Evolutionary conservation across 2,113 vertebrate genomes (phyloP), one percentile per base, ranked within the genome.

Genomic region (Psephotus haematonotus): DNA sequence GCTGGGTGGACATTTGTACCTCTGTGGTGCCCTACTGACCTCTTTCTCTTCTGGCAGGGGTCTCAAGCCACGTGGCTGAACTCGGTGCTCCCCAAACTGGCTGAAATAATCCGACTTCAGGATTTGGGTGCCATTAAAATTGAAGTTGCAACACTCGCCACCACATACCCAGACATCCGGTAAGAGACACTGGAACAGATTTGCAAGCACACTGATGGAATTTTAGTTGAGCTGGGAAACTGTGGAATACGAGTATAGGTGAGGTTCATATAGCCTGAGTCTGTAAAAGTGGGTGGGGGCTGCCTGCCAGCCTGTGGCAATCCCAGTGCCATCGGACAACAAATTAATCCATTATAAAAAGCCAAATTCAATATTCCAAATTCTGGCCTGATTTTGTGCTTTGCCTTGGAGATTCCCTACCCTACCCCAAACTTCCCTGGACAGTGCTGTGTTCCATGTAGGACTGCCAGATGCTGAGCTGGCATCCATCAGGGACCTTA

Each of bases 91-190:
- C 97, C 95, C 29, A 95, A 93, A 9, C 68, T 99, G 2, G 98
- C 99, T 7, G 99, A 99, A 97, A 97, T 99, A 65, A 96, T 99
- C n/a, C 97, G 90, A 62, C 98, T 99, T 29, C 99, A 99, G 87
- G 98, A 99, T 91, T 93, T 97, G 39, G 98, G 93, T 11, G 98
- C 98, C 63, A 98, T 99, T 93, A 98, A 98, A 92, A 94, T 99
- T 11, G 99, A 99, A 97, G 97, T 99, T 59, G 98, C 98, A 52
- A 98, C 96, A 0, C 96, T 99, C 0, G 96, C 97, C 55, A 95
- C 50, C 4, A 92, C 9, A 1, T 99, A 98, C 93, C 98, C 99
- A 2, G 99, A 99, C 95, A 97, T 99, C 96, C 98, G 98, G 99
- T 99, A 97, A 98, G 91, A 75, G 17, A 13, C 10, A 18, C 47